These are phyloP conservation scores for Lophotis ruficrista DNA, from an alignment of 2,113 vertebrate species.

Conservation along the genomic window DNA sequence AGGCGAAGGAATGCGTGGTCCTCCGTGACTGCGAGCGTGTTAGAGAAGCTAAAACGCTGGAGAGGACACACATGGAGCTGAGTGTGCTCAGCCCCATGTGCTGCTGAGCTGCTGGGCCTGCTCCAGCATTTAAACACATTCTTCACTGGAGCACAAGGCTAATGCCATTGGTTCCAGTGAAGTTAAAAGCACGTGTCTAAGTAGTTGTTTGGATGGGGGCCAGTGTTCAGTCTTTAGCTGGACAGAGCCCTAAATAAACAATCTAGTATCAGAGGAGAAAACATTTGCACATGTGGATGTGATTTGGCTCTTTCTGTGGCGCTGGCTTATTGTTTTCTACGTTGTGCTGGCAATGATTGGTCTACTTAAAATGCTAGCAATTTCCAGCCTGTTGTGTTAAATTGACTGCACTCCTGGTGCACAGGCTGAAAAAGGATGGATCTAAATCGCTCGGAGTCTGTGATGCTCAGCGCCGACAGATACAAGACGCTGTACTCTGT, in stretches of 20 bases:
- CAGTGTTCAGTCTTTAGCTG: conserved; percentile 8
- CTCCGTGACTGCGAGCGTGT: rapidly evolving
- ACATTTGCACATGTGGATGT: conserved; percentile 10
- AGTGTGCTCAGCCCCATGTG: neutral
- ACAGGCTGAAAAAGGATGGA: neutral
- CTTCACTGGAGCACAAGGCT: neutral
- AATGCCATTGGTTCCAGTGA: neutral
- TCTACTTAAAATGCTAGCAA: conserved; percentile 5
- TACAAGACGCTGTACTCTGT: neutral
- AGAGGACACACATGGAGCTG: neutral
- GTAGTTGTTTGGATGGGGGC: conserved; percentile 6
- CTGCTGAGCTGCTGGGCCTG: neutral
- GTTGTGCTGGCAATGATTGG: neutral
- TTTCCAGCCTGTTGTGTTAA: conserved; percentile 22
- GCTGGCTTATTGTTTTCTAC: conserved; percentile 15
- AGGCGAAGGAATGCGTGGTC: neutral
- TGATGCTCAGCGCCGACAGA: neutral
- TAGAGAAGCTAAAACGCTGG: neutral
- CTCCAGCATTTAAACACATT: neutral
- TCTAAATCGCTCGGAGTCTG: neutral
- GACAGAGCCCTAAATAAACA: conserved; percentile 44
- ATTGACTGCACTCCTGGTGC: neutral
- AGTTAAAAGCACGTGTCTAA: conserved; percentile 26
- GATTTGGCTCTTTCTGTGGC: conserved; percentile 48
- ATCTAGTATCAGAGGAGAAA: neutral